phyloP scores from a whole-genome alignment of 2,113 vertebrate species.

The Coryphaenoides rupestris region DNA sequence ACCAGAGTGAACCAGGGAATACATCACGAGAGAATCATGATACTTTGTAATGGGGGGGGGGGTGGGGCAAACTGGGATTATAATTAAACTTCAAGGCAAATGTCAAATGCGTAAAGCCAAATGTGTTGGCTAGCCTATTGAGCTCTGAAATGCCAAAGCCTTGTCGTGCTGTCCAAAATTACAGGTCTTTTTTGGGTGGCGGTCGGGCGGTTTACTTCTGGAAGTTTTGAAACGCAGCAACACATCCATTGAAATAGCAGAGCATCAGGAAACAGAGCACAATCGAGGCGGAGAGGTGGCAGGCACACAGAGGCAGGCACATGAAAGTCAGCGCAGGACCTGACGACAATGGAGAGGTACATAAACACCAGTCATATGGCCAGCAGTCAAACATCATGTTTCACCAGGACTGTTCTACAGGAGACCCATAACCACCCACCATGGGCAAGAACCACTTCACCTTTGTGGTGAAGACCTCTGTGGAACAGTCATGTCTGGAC shows the following conservation, averaged over 20 bases:
- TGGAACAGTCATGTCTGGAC: no score
- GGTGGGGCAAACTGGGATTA: neutral
- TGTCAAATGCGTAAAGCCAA: conserved; percentile 30
- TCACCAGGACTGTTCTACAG: conserved; percentile 22
- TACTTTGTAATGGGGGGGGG: no score
- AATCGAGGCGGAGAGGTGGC: conserved; percentile 28
- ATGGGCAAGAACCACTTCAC: no score
- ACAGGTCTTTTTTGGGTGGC: conserved; percentile 41
- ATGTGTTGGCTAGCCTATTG: conserved; percentile 26
- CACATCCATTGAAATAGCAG: conserved; percentile 7
- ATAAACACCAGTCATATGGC: conserved; percentile 36
- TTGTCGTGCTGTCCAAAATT: conserved; percentile 37
- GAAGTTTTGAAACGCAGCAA: conserved; percentile 4
- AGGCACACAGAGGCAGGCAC: conserved; percentile 12
- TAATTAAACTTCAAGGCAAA: conserved; percentile 12
- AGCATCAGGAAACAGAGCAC: conserved; percentile 37
- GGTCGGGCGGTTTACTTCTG: conserved; percentile 18
- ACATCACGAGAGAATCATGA: no score
- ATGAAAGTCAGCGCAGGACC: conserved; percentile 28
- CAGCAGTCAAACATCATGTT: conserved; percentile 18
- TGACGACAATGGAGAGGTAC: conserved; percentile 36
- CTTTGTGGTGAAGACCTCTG: no score
- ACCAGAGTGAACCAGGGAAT: no score
- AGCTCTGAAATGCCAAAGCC: conserved; percentile 35
- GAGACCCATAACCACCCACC: neutral